These are phyloP conservation scores for Molorchus minor DNA, from an alignment of 2,888 invertebrate genomes.

Conservation along the genomic window DNA sequence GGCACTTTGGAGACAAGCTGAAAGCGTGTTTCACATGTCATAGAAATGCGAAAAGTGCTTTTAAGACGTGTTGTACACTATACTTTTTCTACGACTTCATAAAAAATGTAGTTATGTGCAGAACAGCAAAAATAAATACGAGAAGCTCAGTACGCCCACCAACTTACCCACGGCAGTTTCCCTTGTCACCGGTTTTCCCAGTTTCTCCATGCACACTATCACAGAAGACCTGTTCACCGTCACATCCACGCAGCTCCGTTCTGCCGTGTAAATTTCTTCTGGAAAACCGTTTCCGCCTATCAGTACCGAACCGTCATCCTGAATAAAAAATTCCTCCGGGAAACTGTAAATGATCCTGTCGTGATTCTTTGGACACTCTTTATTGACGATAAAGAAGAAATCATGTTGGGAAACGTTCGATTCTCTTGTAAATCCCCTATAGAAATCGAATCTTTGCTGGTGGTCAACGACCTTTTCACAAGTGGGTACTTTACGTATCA, in stretches of 20 bases:
- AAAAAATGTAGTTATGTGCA: no score
- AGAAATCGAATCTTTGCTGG: neutral
- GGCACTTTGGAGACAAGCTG: no score
- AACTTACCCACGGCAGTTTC: neutral
- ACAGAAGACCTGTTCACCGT: neutral
- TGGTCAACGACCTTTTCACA: neutral
- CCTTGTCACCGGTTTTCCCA: neutral
- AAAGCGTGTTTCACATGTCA: no score
- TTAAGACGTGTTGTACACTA: no score
- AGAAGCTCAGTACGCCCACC: no score
- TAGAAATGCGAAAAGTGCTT: no score
- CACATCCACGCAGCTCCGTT: slow-evolving; percentile 1
- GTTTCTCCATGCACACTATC: neutral
- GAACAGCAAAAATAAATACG: no score
- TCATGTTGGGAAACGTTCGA: neutral
- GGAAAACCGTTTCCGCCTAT: neutral
- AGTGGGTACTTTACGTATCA: neutral
- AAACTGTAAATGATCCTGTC: neutral
- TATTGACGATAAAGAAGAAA: neutral
- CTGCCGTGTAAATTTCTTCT: neutral
- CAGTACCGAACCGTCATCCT: neutral
- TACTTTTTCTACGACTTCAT: no score
- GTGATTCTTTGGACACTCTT: neutral
- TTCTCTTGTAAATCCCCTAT: neutral
- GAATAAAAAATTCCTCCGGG: neutral